Conservation (phyloP, 2,113 vertebrate species). For the Spea multiplicata region DNA sequence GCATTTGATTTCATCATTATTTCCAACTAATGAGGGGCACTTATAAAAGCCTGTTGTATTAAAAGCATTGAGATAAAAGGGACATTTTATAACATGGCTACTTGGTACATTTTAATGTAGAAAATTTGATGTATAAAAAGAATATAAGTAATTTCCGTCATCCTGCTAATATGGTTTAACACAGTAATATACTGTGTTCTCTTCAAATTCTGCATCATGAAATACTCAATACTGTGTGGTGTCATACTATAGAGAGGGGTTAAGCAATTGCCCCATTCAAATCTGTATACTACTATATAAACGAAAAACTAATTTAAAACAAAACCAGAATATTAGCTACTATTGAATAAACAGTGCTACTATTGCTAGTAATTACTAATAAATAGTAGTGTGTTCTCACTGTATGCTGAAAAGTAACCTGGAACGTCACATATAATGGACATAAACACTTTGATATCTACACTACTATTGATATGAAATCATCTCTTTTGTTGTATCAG, state of each 20-base stretch:
- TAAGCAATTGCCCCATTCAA: no score
- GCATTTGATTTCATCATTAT: constrained; percentile 2
- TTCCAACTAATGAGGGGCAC: not conserved
- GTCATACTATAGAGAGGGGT: not conserved
- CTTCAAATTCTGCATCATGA: not conserved
- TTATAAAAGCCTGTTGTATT: constrained; percentile 20
- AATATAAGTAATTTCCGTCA: not conserved
- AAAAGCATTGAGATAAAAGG: not conserved
- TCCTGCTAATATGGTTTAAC: not conserved
- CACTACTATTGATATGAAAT: no score
- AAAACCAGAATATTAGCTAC: no score
- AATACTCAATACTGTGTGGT: not conserved
- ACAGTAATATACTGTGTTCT: not conserved
- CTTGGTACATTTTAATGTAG: not conserved
- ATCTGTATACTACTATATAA: no score
- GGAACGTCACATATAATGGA: no score
- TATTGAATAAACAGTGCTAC: no score
- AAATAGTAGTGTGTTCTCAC: no score
- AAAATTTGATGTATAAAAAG: not conserved
- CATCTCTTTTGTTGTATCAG: no score
- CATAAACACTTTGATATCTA: no score
- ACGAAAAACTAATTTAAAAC: no score
- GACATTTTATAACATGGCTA: constrained; percentile 2
- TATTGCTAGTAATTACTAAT: no score
- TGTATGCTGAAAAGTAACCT: no score